phyloP scores from a whole-genome alignment of 1,140 invertebrate species.

The Papilio xuthus region DNA sequence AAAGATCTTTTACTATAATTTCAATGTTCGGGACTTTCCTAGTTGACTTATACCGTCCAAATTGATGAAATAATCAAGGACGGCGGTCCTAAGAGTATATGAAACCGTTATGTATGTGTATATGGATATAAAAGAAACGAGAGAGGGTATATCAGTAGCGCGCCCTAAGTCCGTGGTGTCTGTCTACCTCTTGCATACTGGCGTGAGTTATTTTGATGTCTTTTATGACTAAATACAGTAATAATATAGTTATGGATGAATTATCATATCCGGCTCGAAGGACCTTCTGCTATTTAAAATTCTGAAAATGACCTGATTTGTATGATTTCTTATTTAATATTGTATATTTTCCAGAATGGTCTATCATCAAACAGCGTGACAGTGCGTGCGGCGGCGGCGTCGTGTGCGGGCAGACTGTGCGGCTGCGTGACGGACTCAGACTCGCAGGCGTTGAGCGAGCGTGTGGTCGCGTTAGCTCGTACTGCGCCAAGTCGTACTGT shows the following conservation, averaged over 20 bases:
- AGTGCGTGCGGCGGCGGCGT: conserved; percentile 94
- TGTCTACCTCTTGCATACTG: no score
- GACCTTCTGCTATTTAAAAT: neutral
- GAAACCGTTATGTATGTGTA: no score
- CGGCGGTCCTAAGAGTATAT: no score
- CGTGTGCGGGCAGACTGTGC: conserved; percentile 84
- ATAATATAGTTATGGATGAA: conserved; percentile 24
- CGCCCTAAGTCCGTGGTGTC: no score
- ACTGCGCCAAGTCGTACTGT: conserved; percentile 46
- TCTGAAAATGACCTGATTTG: neutral
- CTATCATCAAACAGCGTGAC: conserved; percentile 93
- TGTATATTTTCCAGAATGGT: conserved; percentile 81
- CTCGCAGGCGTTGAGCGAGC: conserved; percentile 61
- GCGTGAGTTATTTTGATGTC: no score
- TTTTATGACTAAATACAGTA: no score
- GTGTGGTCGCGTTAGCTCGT: conserved; percentile 58
- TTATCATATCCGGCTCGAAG: conserved; percentile 16
- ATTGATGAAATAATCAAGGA: no score
- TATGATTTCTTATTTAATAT: neutral
- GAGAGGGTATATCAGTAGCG: no score
- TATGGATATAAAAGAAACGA: no score
- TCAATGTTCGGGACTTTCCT: neutral
- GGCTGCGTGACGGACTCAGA: conserved; percentile 63
- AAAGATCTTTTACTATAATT: neutral
- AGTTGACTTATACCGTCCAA: no score